Conservation (phyloP, 2,888 invertebrate species). For the Copidosoma aretas region DNA sequence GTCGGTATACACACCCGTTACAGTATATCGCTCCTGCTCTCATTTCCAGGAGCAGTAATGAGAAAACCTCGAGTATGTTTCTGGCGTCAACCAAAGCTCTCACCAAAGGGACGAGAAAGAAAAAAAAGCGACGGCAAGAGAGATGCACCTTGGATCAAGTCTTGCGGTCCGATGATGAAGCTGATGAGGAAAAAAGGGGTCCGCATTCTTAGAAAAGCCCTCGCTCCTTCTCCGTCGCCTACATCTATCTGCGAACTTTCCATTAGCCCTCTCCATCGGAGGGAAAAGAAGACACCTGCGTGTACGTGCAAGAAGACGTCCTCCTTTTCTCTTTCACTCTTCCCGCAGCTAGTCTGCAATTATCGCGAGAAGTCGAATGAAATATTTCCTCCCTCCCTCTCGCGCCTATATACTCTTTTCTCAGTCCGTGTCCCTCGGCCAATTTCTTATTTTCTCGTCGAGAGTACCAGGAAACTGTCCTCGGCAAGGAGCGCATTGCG, state of each 20-base stretch:
- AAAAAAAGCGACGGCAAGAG: not conserved
- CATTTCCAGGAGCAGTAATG: constrained; percentile 31
- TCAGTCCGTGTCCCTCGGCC: constrained; percentile 17
- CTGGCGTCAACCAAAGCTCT: constrained; percentile 21
- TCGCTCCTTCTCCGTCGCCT: not conserved
- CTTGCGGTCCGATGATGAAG: too few relatives aligned
- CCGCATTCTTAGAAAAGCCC: constrained; percentile 34
- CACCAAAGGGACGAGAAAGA: constrained; percentile 16
- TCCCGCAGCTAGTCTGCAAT: constrained; percentile 34
- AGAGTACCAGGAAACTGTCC: constrained; percentile 36
- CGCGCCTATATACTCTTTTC: not conserved
- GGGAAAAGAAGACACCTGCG: constrained; percentile 11
- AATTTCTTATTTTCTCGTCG: constrained; percentile 37
- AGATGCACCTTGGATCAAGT: not conserved
- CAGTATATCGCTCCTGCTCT: constrained; percentile 2
- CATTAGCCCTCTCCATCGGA: constrained; percentile 13
- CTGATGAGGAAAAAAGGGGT: constrained; percentile 10
- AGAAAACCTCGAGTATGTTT: constrained; percentile 28
- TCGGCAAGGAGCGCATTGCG: constrained; percentile 9
- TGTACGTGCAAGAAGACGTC: constrained; percentile 1
- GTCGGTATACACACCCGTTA: not conserved
- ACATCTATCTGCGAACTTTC: constrained; percentile 18
- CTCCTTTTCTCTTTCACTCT: constrained; percentile 13
- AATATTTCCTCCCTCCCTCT: constrained; percentile 27
- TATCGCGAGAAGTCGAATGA: constrained; percentile 36